A percentile compares a stretch with the other conserved stretches of the same genome.
Evolutionary conservation across 2,113 vertebrate genomes (phyloP).

Genomic region (Mastomys natalensis): DNA sequence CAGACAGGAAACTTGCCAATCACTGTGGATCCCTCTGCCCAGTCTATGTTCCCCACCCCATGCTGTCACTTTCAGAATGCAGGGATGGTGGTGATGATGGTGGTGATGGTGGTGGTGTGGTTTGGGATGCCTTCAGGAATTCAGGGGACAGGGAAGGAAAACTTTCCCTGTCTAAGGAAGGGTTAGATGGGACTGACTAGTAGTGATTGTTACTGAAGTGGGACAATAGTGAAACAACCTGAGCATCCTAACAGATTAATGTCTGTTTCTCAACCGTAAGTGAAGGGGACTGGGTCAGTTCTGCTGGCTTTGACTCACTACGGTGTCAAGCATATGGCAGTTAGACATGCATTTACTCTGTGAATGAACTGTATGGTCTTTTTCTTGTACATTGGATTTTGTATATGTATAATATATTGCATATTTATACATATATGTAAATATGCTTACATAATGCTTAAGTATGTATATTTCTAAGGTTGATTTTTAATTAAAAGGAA

Average conservation of each 20-base stretch:
- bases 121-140: not conserved
- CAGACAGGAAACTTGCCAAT: not conserved
- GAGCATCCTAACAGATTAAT: not conserved
- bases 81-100: not conserved
- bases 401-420: not conserved
- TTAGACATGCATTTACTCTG: not conserved
- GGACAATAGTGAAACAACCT: not conserved
- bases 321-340: not conserved
- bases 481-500: not conserved
- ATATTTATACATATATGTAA: not conserved
- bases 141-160: not conserved
- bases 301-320: constrained; percentile 6
- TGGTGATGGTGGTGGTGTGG: no score
- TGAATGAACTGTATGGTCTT: not conserved
- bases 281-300: not conserved
- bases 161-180: not conserved
- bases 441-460: not conserved
- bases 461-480: not conserved
- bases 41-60: not conserved
- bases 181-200: not conserved
- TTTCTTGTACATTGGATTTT: not conserved
- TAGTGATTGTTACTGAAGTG: not conserved
- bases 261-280: not conserved
- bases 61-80: not conserved
- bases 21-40: not conserved